Evolutionary conservation across 2,113 vertebrate species (phyloP).

Genomic region (Rallus limicola): DNA sequence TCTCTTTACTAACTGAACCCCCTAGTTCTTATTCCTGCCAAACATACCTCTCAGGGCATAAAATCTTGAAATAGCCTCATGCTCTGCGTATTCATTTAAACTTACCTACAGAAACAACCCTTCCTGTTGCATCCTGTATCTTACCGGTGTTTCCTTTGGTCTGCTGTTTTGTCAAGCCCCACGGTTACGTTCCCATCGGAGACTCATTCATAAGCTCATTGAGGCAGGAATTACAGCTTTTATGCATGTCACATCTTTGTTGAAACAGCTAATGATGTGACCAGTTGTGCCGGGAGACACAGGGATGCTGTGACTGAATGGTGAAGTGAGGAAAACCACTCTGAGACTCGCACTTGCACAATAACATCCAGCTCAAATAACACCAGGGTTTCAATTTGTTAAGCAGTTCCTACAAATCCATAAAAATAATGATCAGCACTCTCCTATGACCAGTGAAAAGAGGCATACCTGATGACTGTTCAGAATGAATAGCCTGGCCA

Average conservation of each 20-base stretch:
- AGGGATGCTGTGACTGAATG: background rate
- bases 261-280: background rate
- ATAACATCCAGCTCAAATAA: background rate
- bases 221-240: background rate
- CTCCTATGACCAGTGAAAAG: background rate
- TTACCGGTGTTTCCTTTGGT: background rate
- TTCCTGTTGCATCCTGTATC: background rate
- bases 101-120: background rate
- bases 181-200: background rate
- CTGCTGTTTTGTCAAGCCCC: background rate
- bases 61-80: background rate
- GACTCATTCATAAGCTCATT: background rate
- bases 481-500: background rate
- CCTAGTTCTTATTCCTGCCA: background rate
- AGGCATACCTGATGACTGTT: background rate
- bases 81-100: background rate
- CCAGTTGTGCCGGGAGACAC: background rate
- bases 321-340: background rate
- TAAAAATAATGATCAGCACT: background rate
- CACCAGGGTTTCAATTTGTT: background rate
- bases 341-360: background rate
- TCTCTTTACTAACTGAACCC: background rate
- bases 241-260: background rate
- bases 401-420: background rate
- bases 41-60: background rate